phyloP scores from a whole-genome alignment of 2,888 invertebrate genomes.

The Tortricodes alternella region DNA sequence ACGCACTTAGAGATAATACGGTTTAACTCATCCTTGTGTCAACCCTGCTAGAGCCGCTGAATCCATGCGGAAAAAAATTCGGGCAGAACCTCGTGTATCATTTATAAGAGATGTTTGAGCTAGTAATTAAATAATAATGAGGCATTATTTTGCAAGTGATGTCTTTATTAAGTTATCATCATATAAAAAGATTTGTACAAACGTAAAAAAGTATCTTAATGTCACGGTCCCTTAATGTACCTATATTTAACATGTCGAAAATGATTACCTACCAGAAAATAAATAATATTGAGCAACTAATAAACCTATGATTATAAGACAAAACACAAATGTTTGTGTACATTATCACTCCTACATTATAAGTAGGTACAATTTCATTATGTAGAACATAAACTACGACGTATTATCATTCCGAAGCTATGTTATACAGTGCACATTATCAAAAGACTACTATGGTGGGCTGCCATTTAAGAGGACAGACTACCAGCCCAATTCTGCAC shows the following conservation, averaged over 20 bases:
- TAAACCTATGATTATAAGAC: neutral
- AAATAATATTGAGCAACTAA: slow-evolving; percentile 49
- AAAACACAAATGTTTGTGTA: slow-evolving; percentile 49
- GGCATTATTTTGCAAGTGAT: neutral
- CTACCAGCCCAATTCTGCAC: too few species aligned
- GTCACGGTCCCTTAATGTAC: neutral
- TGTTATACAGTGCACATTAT: too few species aligned
- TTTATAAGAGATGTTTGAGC: too few species aligned
- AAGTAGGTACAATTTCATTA: slow-evolving; percentile 53
- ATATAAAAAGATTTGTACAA: slow-evolving; percentile 7
- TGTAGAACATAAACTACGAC: slow-evolving; percentile 38
- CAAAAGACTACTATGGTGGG: too few species aligned
- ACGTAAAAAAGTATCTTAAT: slow-evolving; percentile 20
- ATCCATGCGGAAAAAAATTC: too few species aligned
- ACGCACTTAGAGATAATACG: too few species aligned
- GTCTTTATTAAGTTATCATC: slow-evolving; percentile 1
- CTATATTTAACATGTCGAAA: neutral
- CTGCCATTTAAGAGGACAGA: too few species aligned
- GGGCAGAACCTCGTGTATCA: too few species aligned
- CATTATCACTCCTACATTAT: slow-evolving; percentile 49
- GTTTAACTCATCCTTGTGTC: too few species aligned
- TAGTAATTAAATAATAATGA: neutral
- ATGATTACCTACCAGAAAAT: slow-evolving; percentile 41
- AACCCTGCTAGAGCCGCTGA: too few species aligned
- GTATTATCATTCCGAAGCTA: too few species aligned